phyloP scores from a whole-genome alignment of 2,797 vertebrate genomes.

The Phoebastria nigripes region DNA sequence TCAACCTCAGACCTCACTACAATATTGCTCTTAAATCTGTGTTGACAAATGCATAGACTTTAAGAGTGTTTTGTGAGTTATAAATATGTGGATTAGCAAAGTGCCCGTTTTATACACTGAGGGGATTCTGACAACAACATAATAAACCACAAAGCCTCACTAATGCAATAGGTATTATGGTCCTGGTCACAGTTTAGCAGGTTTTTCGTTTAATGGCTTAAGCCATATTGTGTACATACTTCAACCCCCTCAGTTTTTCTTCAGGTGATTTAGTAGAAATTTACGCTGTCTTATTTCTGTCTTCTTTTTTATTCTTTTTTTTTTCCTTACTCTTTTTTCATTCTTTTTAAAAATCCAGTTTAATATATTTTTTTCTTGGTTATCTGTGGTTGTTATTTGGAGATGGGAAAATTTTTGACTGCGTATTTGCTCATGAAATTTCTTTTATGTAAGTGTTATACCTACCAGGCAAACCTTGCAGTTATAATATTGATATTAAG shows the following conservation, averaged over 20 bases:
- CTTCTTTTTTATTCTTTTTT: not conserved
- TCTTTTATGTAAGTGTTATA: not conserved
- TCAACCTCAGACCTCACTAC: not conserved
- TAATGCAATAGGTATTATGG: not conserved
- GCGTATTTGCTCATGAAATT: not conserved
- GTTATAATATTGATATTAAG: not conserved
- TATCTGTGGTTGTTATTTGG: not conserved
- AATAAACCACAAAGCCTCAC: not conserved
- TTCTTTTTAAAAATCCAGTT: not conserved
- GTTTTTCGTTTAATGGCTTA: not conserved
- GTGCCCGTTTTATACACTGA: not conserved
- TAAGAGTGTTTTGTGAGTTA: not conserved
- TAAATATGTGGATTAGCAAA: constrained; percentile 9
- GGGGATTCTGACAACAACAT: not conserved
- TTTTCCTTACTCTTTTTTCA: not conserved
- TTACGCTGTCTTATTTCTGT: not conserved
- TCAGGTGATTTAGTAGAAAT: not conserved
- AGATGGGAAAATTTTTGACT: not conserved
- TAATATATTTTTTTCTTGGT: not conserved
- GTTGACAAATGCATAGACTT: not conserved
- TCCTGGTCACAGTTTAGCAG: not conserved
- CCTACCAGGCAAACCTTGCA: not conserved
- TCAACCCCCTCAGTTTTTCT: not conserved
- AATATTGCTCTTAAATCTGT: not conserved
- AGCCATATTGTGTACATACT: not conserved